These are phyloP conservation scores for Aeoliscus strigatus DNA, from an alignment of 2,797 vertebrate species.

Conservation along the genomic window DNA sequence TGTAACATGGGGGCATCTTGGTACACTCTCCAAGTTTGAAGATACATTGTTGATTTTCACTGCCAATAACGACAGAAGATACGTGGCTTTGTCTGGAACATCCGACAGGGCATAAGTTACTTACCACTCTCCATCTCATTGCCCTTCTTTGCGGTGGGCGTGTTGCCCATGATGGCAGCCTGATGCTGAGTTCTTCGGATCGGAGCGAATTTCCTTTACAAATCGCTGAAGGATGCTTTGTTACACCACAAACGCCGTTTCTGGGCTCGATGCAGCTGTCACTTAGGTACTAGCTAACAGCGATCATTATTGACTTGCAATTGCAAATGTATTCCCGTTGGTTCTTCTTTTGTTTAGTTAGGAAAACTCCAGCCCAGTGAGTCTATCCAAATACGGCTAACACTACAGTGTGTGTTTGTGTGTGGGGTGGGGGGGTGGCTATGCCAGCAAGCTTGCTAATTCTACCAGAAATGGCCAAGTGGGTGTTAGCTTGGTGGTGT, in stretches of 20 bases:
- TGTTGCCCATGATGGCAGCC: conserved; percentile 88
- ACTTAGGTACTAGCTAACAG: conserved; percentile 64
- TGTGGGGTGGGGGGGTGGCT: conserved; percentile 37
- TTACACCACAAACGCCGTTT: conserved; percentile 34
- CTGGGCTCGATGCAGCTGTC: conserved; percentile 46
- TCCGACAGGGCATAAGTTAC: conserved; percentile 34
- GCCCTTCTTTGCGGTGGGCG: conserved; percentile 92
- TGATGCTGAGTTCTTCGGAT: conserved; percentile 60
- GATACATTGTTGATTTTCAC: not conserved
- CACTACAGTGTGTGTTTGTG: conserved; percentile 26
- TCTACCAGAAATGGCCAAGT: conserved; percentile 26
- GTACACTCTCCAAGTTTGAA: conserved; percentile 6
- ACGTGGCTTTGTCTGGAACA: conserved; percentile 11
- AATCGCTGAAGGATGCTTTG: conserved; percentile 44
- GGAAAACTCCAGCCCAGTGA: conserved; percentile 25
- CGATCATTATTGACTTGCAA: conserved; percentile 54
- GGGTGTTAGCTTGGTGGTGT: conserved; percentile 43
- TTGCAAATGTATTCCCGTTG: conserved; percentile 12
- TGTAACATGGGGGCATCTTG: conserved; percentile 46
- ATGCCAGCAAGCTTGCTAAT: conserved; percentile 39
- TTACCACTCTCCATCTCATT: conserved; percentile 88
- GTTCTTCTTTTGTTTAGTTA: not conserved
- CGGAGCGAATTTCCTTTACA: conserved; percentile 49
- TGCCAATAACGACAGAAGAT: not conserved
- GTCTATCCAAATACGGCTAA: conserved; percentile 30